Conservation (phyloP, 2,113 vertebrate species). For the Zosterops pallidus region DNA sequence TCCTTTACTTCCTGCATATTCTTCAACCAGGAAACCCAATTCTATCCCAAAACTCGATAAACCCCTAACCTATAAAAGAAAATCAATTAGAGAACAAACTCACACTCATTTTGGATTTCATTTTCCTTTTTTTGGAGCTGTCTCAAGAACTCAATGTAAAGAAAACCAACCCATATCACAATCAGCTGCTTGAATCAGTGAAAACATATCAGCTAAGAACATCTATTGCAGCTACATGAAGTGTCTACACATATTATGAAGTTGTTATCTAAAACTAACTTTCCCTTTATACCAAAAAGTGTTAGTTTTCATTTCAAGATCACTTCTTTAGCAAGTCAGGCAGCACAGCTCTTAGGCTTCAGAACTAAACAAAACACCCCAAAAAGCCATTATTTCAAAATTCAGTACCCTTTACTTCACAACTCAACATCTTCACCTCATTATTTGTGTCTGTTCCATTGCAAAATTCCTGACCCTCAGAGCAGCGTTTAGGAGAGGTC, state of each 20-base stretch:
- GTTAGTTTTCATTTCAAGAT: background rate
- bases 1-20: constrained; percentile 96
- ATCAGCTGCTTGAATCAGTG: background rate
- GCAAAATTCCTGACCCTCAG: background rate
- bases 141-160: background rate
- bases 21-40: constrained; percentile 93
- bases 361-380: background rate
- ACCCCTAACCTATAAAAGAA: constrained; percentile 80
- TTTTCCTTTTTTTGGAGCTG: background rate
- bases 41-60: constrained; percentile 89
- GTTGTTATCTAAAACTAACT: background rate
- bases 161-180: background rate
- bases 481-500: background rate
- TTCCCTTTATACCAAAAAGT: background rate
- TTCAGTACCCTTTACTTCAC: background rate
- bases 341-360: background rate
- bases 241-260: background rate
- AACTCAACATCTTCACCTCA: background rate
- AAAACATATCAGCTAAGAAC: background rate
- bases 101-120: background rate
- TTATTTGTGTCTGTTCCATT: background rate
- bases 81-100: background rate
- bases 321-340: background rate
- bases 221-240: background rate
- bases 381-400: background rate